Evolutionary conservation across 2,113 vertebrate genomes (phyloP).

Genomic region (Neoarius graeffei): DNA sequence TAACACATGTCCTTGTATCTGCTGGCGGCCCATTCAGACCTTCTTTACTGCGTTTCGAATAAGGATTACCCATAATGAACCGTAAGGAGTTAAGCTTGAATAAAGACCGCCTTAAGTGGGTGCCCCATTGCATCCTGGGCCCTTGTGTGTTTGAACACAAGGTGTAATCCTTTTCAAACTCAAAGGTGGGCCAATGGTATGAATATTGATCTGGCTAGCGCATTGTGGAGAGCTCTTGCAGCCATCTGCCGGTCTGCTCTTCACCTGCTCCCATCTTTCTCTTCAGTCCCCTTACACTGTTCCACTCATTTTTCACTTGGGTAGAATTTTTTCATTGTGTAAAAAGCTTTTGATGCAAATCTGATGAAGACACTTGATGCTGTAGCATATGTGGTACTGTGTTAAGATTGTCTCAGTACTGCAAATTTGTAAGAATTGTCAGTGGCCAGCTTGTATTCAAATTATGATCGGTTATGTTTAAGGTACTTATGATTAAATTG

Average conservation of each 20-base stretch:
- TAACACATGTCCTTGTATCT: conserved; percentile 79
- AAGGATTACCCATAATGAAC: conserved; percentile 73
- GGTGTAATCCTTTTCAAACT: conserved; percentile 79
- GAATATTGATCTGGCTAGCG: conserved; percentile 67
- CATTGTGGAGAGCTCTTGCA: conserved; percentile 65
- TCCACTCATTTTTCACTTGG: conserved; percentile 3
- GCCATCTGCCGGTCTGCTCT: conserved; percentile 69
- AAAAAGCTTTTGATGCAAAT: conserved; percentile 6
- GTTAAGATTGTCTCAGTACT: background rate
- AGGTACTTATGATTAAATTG: background rate
- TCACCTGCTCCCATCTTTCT: conserved; percentile 58
- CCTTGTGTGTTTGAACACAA: conserved; percentile 71
- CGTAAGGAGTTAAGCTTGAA: conserved; percentile 76
- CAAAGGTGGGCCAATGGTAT: conserved; percentile 77
- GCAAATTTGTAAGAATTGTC: background rate
- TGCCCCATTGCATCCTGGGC: conserved; percentile 71
- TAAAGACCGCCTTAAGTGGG: conserved; percentile 72
- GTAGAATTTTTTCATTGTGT: background rate
- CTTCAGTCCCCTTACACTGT: background rate
- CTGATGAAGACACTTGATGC: background rate
- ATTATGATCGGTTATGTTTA: background rate
- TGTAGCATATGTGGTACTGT: background rate
- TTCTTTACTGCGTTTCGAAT: conserved; percentile 69
- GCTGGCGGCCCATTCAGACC: conserved; percentile 78
- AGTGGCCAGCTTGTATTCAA: background rate